Base-by-base conservation (phyloP, 2,797 vertebrate species). In the Acanthurus lineatus region DNA sequence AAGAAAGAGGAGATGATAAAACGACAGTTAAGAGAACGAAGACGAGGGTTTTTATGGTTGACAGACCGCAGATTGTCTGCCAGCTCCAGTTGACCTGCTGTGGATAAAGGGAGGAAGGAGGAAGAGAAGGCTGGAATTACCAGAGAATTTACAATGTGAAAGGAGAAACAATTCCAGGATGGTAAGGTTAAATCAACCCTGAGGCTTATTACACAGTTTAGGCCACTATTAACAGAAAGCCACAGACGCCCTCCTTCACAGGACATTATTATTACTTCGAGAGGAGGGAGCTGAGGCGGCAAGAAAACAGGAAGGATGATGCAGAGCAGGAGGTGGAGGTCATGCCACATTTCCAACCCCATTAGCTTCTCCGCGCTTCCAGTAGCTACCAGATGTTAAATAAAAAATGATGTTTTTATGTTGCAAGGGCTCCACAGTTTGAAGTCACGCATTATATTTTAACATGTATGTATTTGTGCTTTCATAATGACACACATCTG, bases 171-270 rank as follows among this genome's bases (percentile, higher is more conserved):
- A 53, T 59, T 57, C 65, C 52, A 49, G 15, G 45, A 70, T 49
- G 59, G 67, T 20, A 61, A 77, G 52, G 87, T 84, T 87, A 75
- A 83, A 88, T 86, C 88, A 86, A 67, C 66, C 63, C 45, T 0
- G 51, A 65, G 70, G 57, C 57, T 83, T 71, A 77, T 74, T 75
- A 65, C 54, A 51, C 73, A 67, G 77, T 70, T 81, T 83, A 86
- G 63, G 10, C 28, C 5, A 2, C 79, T 73, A 69, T 89, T 88
- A 88, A 70, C 84, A 83, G 72, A 58, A 64, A 44, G 71, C 54
- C 40, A 49, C 52, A 32, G 44, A 59, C 69, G 56, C 62, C 35
- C 6, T 73, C 73, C 53, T 73, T 67, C 68, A 62, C 71, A 25
- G 56, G 60, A 69, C 47, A 14, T 76, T 82, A 69, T 72, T 77